Base-by-base conservation (phyloP, 2,797 vertebrate genomes). In the Silurus aristotelis region DNA sequence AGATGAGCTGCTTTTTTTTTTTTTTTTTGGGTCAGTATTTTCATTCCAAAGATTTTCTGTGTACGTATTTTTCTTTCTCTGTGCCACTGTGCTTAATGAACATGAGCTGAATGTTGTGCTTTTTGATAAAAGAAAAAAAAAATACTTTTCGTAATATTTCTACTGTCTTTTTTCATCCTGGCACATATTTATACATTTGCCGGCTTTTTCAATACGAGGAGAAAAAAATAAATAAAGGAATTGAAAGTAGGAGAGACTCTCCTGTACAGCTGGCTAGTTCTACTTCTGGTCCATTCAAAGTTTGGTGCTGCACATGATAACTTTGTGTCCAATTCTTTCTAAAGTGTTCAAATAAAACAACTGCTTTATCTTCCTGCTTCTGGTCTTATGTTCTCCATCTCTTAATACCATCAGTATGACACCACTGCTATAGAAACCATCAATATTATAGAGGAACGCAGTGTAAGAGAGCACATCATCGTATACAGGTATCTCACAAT, bases 331-430 rank as follows among this genome's bases (percentile, higher is more conserved):
- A 1, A 83, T 19, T 58, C 73, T 93, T 93, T 93, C 88, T 92
- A 89, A 92, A 92, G 90, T 93, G 91, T 93, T 89, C 91, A 93
- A 94, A 92, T 93, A 93, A 88, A 58, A 85, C 82, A 82, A 82
- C 82, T 22, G 83, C 80, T 68, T 87, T 80, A 82, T 79, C 58
- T 12, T 56, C 27, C 56, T 31, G 56, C 13, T 82, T 31, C 14
- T 58, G 20, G 52, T 60, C 27, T 77, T 12, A 9, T 77, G 55
- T 64, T 64, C 15, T 60, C 58, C 58, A 38, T 0, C 38, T 38
- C 3, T 0, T 38, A 38, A 38, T 38, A 38, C 38, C 38, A 38
- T 38, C 38, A 38, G 4, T 38, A 38, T 38, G 38, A 38, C 38
- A 5, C 38, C 38, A 38, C 38, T 38, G 38, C 38, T 38, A 38